Evolutionary conservation across 2,888 invertebrate genomes (phyloP).

Genomic region (Venusia cambrica): DNA sequence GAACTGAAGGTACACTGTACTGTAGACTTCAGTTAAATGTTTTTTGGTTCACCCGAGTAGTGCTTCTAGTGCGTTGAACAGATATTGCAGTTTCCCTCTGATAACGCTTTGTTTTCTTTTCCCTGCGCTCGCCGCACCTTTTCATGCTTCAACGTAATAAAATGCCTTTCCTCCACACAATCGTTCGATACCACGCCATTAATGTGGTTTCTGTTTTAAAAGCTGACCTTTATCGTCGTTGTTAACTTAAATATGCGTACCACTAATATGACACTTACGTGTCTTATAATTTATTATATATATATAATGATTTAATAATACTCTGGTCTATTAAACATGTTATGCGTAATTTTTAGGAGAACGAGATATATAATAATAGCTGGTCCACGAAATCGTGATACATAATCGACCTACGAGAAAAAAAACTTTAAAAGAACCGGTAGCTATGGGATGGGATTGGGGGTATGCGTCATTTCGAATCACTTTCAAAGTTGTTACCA

Average conservation of each 20-base stretch:
- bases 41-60: constrained; percentile 33
- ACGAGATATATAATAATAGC: not conserved
- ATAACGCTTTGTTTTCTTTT: constrained; percentile 49
- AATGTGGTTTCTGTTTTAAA: constrained; percentile 20
- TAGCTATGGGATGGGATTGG: constrained; percentile 41
- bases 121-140: constrained; percentile 38
- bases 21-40: too few species aligned
- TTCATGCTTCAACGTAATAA: constrained; percentile 38
- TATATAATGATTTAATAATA: too few species aligned
- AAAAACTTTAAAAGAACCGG: constrained; percentile 45
- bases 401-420: constrained; percentile 43
- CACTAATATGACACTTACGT: not conserved
- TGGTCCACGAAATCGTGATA: constrained; percentile 10
- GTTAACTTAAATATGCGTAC: not conserved
- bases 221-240: constrained; percentile 26
- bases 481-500: constrained; percentile 42
- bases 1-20: too few species aligned
- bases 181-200: constrained; percentile 35
- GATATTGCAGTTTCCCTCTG: constrained; percentile 31
- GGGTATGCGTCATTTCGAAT: constrained; percentile 64
- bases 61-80: constrained; percentile 46
- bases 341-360: not conserved
- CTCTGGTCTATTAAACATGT: too few species aligned
- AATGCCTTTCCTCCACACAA: constrained; percentile 35
- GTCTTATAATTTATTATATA: too few species aligned